Evolutionary conservation across 1,140 invertebrate species (phyloP), one percentile per base, ranked within the genome.

Genomic region (Drosophila santomea): DNA sequence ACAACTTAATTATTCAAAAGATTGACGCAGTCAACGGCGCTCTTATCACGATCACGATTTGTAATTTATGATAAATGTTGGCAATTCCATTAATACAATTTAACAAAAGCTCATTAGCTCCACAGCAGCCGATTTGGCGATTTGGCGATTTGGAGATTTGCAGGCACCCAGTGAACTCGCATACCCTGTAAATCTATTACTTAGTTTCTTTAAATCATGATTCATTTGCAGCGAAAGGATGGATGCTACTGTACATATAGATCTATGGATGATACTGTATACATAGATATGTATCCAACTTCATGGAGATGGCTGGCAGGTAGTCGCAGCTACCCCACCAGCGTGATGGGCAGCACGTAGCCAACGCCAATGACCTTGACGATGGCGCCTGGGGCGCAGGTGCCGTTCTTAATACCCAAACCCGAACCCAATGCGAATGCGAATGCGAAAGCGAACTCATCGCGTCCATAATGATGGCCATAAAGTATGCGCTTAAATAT

Each of bases 81-180:
- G 84, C 80, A 78, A 89, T 89, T 89, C 84, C 84, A 88, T 88
- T 89, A 88, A 86, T 86, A 86, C 84, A 88, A 89, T 89, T 84
- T 84, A 88, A 77, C 74, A 84, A 75, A 90, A 89, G 76, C 84
- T 88, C 84, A 88, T 88, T 88, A 88, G 85, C 71, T 73, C 25
- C 62, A 67, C 67, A 74, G 75, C 48, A 58, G 75, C 48, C 67
- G 80, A 86, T 67, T 68, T 68, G 36, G 57, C 20, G 20, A 20
- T 20, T 20, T 20, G 20, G 20, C 20, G 20, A 20, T 20, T 20
- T 20, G 20, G 20, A 1, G 20, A 20, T 20, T 68, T 68, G 36
- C 61, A 39, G 56, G 67, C 67, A 56, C 28, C 56, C 44, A 36
- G 39, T 35, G 36, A 60, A 57, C 7, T n/a, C 5, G 36, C 23